These are phyloP conservation scores for Euwallacea similis DNA, from an alignment of 1,140 invertebrate genomes.

Conservation along the genomic window DNA sequence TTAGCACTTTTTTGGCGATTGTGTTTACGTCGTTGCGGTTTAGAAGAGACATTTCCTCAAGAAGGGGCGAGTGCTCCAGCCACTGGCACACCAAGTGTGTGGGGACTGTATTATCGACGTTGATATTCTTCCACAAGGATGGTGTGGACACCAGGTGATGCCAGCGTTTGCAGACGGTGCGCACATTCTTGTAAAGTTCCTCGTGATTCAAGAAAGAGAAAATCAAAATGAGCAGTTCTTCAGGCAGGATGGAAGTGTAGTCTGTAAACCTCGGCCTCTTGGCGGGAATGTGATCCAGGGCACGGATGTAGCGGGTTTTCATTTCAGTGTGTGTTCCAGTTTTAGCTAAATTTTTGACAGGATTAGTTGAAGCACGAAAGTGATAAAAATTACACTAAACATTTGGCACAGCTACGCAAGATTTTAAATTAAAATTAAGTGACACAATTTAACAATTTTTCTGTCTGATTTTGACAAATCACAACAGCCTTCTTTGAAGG, in stretches of 20 bases:
- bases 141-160: constrained; percentile 29
- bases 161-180: constrained; percentile 38
- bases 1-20: constrained; percentile 22
- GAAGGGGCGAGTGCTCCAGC: constrained; percentile 38
- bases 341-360: no score
- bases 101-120: constrained; percentile 29
- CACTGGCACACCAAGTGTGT: constrained; percentile 37
- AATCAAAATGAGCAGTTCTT: constrained; percentile 40
- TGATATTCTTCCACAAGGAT: constrained; percentile 38
- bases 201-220: constrained; percentile 39
- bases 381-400: no score
- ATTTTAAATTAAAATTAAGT: no score
- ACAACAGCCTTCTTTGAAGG: no score
- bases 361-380: no score
- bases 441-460: no score
- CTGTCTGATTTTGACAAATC: no score
- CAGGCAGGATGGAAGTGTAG: constrained; percentile 31
- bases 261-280: constrained; percentile 32
- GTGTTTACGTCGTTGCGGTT: constrained; percentile 38
- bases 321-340: background rate
- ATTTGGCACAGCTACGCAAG: no score
- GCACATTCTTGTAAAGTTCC: constrained; percentile 36
- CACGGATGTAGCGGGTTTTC: background rate
- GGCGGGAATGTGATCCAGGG: background rate
- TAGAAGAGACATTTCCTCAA: constrained; percentile 31